Conservation (phyloP, 2,797 vertebrate genomes). For the Cossypha caffra region DNA sequence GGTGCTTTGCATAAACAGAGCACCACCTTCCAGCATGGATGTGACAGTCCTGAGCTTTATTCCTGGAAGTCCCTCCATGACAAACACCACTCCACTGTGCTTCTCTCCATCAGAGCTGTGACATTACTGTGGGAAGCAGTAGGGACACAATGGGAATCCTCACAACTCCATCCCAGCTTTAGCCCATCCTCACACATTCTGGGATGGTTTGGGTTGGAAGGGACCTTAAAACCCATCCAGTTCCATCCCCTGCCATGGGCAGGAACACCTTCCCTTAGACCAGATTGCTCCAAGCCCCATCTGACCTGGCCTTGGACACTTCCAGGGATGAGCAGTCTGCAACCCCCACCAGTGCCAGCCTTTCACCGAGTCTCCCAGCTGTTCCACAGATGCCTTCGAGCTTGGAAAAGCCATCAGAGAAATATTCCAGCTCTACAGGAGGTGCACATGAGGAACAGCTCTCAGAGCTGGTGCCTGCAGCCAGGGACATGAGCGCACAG, state of each 20-base stretch:
- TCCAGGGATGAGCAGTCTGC: background rate
- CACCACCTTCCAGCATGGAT: background rate
- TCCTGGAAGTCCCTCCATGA: background rate
- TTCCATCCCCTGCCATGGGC: background rate
- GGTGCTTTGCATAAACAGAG: background rate
- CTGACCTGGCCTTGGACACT: background rate
- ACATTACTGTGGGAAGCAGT: rapidly evolving
- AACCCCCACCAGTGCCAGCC: rapidly evolving
- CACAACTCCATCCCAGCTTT: background rate
- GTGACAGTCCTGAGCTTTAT: background rate
- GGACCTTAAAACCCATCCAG: background rate
- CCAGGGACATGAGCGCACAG: background rate
- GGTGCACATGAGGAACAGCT: background rate
- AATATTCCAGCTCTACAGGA: background rate
- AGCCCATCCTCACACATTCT: background rate
- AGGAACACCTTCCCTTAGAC: background rate
- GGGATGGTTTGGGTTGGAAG: background rate
- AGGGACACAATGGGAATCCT: background rate
- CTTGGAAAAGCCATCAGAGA: background rate
- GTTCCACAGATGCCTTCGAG: background rate
- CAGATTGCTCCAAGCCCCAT: rapidly evolving
- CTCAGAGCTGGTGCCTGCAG: background rate
- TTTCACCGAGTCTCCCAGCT: background rate
- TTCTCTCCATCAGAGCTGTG: background rate
- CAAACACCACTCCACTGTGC: background rate